These are phyloP conservation scores for Lithophane semibrunnea DNA, from an alignment of 2,888 invertebrate genomes.

Conservation along the genomic window DNA sequence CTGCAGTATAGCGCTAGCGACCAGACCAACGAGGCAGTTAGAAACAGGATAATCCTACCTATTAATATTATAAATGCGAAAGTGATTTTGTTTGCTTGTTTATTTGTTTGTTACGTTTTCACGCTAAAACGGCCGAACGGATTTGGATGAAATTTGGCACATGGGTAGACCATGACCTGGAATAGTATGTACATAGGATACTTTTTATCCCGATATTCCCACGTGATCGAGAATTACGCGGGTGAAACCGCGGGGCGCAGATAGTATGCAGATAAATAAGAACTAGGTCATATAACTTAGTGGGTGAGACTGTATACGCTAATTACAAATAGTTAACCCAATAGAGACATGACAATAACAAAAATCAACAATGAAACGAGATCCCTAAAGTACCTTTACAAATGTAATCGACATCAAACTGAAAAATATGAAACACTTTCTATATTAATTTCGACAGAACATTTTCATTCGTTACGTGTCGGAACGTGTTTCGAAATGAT, in stretches of 20 bases:
- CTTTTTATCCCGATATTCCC: too few relatives aligned
- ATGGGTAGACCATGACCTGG: too few relatives aligned
- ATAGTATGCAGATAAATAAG: not conserved
- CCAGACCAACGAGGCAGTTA: not conserved
- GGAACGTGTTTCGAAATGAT: slow-evolving; percentile 35
- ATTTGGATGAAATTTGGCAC: too few relatives aligned
- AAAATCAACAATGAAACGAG: not conserved
- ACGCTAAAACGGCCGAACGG: too few relatives aligned
- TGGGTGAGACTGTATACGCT: not conserved
- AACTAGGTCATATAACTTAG: not conserved
- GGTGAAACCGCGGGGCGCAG: too few relatives aligned
- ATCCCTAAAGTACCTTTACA: not conserved
- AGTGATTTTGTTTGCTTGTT: too few relatives aligned
- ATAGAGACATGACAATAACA: not conserved
- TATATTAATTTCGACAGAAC: slow-evolving; percentile 22
- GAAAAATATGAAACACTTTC: slow-evolving; percentile 22
- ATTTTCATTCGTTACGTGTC: slow-evolving; percentile 14
- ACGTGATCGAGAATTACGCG: too few relatives aligned
- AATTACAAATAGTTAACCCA: not conserved
- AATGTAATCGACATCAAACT: slow-evolving; percentile 5
- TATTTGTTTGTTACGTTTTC: too few relatives aligned
- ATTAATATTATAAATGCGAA: too few relatives aligned
- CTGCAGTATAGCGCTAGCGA: not conserved
- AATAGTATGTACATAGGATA: too few relatives aligned
- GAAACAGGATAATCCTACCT: not conserved